Base-by-base conservation (phyloP, 2,888 invertebrate species). In the Aleiodes alternator region DNA sequence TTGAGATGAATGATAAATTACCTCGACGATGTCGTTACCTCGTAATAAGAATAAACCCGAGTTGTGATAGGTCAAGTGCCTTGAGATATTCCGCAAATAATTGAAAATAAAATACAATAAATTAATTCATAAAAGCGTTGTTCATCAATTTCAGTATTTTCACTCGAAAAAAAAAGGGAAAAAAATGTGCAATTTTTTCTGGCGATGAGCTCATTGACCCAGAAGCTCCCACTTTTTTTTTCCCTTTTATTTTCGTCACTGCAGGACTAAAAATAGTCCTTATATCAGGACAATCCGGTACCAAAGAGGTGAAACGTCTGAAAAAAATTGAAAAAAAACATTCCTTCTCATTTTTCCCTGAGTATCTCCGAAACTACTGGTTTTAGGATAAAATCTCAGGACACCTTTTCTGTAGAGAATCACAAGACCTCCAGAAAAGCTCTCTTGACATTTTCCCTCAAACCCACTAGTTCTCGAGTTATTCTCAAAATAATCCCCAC, bases 201-300 rank as follows among this genome's bases (percentile, higher is more conserved):
- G 31, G 2, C 8, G 12, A 43, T n/a, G 64, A 43, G 64, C 48
- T 16, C 64, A 64, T 43, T 64, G 64, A 64, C 48, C 64, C 64
- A 64, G 11, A 34, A 48, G 64, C 16, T 43, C 14, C 1, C 11
- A 4, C 55, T 14, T 11, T n/a, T 48, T 48, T 64, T 64, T 14
- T 23, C 12, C 64, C 16, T 12, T 11, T 31, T 11, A 43, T 48
- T 23, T 11, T 43, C 43, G 23, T 48, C 43, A 43, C 16, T 16
- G 11, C 11, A 23, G 48, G 48, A 43, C 43, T 64, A 64, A 64
- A 64, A 64, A 64, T 64, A 64, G 16, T 23, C 16, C 9, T 34
- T 43, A 9, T 23, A 23, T 7, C 31, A 59, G 59, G 64, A 64
- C 43, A 16, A 43, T 43, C 23, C 9, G 23, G 16, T 16, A n/a